These are phyloP conservation scores for Buphagus erythrorhynchus DNA, from an alignment of 2,797 vertebrate genomes.

Conservation along the genomic window DNA sequence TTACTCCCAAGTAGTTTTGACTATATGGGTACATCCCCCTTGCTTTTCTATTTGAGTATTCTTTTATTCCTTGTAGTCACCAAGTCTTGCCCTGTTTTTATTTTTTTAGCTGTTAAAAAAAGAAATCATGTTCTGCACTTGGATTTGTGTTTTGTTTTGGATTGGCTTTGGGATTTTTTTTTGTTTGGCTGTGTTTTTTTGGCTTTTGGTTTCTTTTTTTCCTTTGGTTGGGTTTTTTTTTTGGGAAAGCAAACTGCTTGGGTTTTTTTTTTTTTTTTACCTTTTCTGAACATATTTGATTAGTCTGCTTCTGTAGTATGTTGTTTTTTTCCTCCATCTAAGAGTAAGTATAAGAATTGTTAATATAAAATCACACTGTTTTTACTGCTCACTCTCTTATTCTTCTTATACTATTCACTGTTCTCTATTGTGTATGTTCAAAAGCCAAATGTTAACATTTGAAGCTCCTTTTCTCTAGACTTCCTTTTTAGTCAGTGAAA, in stretches of 20 bases:
- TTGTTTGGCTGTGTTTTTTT: neutral
- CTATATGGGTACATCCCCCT: fast-evolving
- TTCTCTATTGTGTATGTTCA: neutral
- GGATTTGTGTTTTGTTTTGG: neutral
- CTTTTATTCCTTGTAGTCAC: neutral
- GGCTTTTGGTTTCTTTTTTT: neutral
- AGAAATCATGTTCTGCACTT: fast-evolving
- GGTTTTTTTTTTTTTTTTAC: neutral
- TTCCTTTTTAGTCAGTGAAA: neutral
- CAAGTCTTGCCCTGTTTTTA: neutral
- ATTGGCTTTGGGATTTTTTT: neutral
- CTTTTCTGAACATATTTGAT: neutral
- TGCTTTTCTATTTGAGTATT: neutral
- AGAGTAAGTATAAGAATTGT: neutral
- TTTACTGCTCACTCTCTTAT: neutral
- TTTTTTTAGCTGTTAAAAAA: neutral
- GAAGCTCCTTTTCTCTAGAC: neutral
- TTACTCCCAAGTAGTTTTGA: neutral
- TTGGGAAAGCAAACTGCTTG: neutral
- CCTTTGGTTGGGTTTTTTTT: neutral
- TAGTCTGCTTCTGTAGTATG: neutral
- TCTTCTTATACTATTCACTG: neutral
- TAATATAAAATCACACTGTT: neutral
- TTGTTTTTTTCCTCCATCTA: neutral
- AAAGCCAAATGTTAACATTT: neutral